These are phyloP conservation scores for Temnothorax nylanderi DNA, from an alignment of 1,140 invertebrate genomes.

Conservation along the genomic window DNA sequence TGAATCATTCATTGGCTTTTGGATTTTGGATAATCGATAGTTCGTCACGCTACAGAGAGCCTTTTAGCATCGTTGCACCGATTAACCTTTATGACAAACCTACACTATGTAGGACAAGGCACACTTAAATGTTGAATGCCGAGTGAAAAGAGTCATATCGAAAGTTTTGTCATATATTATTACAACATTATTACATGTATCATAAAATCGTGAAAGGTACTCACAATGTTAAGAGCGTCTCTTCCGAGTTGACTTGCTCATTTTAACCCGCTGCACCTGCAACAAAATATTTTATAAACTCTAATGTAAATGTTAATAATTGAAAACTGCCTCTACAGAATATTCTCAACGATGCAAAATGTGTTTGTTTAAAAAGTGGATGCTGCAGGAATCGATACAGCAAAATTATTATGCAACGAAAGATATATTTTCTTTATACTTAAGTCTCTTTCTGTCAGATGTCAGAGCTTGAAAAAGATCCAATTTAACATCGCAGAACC, in stretches of 20 bases:
- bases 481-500: not conserved
- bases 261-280: slow-evolving; percentile 77
- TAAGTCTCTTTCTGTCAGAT: not conserved
- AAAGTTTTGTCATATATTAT: slow-evolving; percentile 18
- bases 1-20: slow-evolving; percentile 35
- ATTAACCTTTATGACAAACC: slow-evolving; percentile 66
- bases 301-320: slow-evolving; percentile 67
- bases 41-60: slow-evolving; percentile 63
- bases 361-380: not conserved
- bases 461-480: not conserved
- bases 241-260: slow-evolving; percentile 80
- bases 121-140: slow-evolving; percentile 49
- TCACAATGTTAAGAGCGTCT: slow-evolving; percentile 80
- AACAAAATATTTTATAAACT: slow-evolving; percentile 72
- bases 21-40: slow-evolving; percentile 64
- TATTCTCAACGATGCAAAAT: not conserved
- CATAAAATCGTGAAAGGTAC: slow-evolving; percentile 47
- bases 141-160: slow-evolving; percentile 55
- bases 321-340: slow-evolving; percentile 7
- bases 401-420: not conserved
- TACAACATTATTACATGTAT: not conserved
- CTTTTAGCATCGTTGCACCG: slow-evolving; percentile 70
- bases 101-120: slow-evolving; percentile 49
- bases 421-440: not conserved
- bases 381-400: not conserved